These are phyloP conservation scores for Sclerodermus sp. DNA, from an alignment of 2,888 invertebrate species.

Conservation along the genomic window DNA sequence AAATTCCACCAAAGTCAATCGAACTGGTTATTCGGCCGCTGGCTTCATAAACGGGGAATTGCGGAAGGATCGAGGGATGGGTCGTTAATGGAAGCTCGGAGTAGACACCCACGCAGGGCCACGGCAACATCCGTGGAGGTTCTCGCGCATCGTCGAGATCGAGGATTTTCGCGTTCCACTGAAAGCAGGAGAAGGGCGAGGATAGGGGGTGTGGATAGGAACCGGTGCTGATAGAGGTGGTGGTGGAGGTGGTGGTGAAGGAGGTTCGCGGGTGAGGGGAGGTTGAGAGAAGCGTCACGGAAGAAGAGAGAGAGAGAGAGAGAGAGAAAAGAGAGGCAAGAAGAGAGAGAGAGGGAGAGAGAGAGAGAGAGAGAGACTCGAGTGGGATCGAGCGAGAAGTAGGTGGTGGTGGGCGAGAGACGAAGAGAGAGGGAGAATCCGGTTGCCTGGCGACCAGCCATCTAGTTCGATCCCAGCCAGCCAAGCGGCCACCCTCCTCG, in stretches of 20 bases:
- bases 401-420: constrained; percentile 10
- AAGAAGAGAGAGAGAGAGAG: constrained; percentile 8
- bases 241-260: constrained; percentile 7
- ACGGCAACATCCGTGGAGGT: no score
- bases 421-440: constrained; percentile 31
- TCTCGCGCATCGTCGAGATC: neutral
- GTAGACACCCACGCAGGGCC: no score
- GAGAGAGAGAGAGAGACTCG: constrained; percentile 1
- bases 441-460: constrained; percentile 57
- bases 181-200: constrained; percentile 2
- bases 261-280: neutral
- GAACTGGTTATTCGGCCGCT: no score
- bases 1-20: no score
- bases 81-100: no score
- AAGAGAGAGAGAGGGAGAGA: constrained; percentile 4
- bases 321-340: constrained; percentile 10
- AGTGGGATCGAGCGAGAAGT: neutral
- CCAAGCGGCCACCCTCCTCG: constrained; percentile 37
- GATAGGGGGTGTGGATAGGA: neutral
- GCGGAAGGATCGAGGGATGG: no score
- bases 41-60: no score
- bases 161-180: constrained; percentile 2
- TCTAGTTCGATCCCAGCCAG: constrained; percentile 57
- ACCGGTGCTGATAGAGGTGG: constrained; percentile 8
- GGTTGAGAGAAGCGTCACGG: neutral